phyloP scores from a whole-genome alignment of 2,797 vertebrate species.

The Pangasius mekongensis region DNA sequence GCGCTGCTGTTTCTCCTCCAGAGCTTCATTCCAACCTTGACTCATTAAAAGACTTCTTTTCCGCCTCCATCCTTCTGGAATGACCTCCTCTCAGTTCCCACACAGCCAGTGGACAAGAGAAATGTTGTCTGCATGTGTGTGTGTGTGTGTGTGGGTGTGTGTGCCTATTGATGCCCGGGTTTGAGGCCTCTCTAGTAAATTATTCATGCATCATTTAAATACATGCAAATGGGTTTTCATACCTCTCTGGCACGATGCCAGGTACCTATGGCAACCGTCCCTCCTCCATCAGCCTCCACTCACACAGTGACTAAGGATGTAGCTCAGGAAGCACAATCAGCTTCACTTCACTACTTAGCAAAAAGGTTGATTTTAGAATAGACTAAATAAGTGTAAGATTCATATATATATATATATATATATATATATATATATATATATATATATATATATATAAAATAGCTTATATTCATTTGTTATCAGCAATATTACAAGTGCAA shows the following conservation, averaged over 20 bases:
- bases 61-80: slow-evolving; percentile 52
- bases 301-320: not conserved
- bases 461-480: not conserved
- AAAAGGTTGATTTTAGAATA: not conserved
- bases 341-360: not conserved
- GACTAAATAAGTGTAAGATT: not conserved
- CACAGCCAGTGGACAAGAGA: slow-evolving; percentile 54
- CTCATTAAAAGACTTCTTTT: slow-evolving; percentile 53
- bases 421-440: not conserved
- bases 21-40: slow-evolving; percentile 43
- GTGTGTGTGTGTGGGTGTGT: slow-evolving; percentile 52
- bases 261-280: slow-evolving; percentile 81
- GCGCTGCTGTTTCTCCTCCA: not conserved
- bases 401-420: not conserved
- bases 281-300: slow-evolving; percentile 67
- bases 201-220: slow-evolving; percentile 83
- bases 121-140: slow-evolving; percentile 26
- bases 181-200: slow-evolving; percentile 74
- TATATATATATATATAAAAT: not conserved
- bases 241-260: slow-evolving; percentile 71
- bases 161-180: slow-evolving; percentile 68
- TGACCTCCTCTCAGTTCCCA: slow-evolving; percentile 70
- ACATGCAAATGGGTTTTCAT: slow-evolving; percentile 78
- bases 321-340: slow-evolving; percentile 14
- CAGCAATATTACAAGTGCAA: not conserved